A percentile compares a stretch with the other conserved stretches of the same genome.
phyloP scores from a whole-genome alignment of 2,113 vertebrate species.

The Elephantulus edwardii region DNA sequence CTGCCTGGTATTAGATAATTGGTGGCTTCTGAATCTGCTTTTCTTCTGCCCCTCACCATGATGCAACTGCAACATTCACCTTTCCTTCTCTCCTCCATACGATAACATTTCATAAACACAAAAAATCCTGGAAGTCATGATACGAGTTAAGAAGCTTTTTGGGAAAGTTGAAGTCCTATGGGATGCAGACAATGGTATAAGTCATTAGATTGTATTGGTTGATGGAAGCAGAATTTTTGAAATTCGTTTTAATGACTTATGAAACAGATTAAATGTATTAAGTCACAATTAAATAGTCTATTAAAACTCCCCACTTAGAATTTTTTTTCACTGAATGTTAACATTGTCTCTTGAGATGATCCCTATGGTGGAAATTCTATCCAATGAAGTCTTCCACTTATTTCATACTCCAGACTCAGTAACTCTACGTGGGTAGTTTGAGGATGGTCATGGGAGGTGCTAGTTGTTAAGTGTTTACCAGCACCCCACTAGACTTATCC shows the following conservation, averaged over 20 bases:
- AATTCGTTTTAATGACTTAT: background rate
- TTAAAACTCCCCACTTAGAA: background rate
- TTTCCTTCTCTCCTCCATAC: background rate
- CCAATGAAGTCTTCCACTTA: background rate
- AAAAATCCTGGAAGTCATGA: background rate
- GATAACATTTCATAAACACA: slow-evolving; percentile 8
- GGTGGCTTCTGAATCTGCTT: background rate
- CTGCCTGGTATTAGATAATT: background rate
- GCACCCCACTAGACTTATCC: background rate
- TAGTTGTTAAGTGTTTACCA: background rate
- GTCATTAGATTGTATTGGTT: background rate
- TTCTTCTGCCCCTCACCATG: background rate
- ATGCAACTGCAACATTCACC: background rate
- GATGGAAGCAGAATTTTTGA: background rate
- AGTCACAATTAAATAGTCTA: background rate
- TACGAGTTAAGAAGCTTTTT: background rate
- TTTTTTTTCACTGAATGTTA: background rate
- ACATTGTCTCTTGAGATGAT: background rate
- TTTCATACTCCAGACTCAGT: background rate
- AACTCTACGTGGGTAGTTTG: background rate
- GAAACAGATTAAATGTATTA: slow-evolving; percentile 14
- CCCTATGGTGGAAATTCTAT: background rate
- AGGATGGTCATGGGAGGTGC: background rate
- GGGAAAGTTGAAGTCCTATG: background rate
- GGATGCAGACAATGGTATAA: background rate